A percentile compares a stretch with the other conserved stretches of the same genome.
Evolutionary conservation across 1,140 invertebrate species (phyloP).

Genomic region (Caerostris extrusa): DNA sequence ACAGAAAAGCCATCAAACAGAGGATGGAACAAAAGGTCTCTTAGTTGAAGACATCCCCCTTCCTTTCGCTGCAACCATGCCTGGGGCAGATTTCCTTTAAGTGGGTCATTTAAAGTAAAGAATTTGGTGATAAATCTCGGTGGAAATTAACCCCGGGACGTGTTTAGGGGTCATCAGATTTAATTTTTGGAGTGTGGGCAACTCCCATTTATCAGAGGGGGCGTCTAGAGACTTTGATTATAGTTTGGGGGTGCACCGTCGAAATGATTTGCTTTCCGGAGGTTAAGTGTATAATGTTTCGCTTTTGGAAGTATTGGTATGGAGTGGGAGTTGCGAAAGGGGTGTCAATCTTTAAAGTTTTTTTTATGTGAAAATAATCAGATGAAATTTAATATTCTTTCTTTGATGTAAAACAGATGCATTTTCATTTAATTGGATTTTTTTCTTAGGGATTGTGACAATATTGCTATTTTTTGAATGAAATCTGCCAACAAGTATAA

Average conservation of each 20-base stretch:
- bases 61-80: not conserved
- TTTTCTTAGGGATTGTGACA: not conserved
- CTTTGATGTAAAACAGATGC: not conserved
- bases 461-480: not conserved
- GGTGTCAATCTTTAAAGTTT: no score
- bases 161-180: conserved; percentile 75
- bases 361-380: no score
- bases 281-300: conserved; percentile 8
- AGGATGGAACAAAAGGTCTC: conserved; percentile 11
- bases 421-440: not conserved
- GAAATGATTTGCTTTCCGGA: conserved; percentile 39
- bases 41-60: not conserved
- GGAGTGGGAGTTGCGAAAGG: not conserved
- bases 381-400: not conserved
- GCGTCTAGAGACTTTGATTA: conserved; percentile 65
- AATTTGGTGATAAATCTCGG: conserved; percentile 72
- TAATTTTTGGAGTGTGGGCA: conserved; percentile 75
- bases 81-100: conserved; percentile 46
- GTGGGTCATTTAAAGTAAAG: conserved; percentile 75
- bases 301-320: not conserved
- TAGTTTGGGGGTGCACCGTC: conserved; percentile 23
- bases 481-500: not conserved
- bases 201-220: conserved; percentile 68
- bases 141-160: conserved; percentile 74
- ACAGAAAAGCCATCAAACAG: conserved; percentile 49